Percentiles rank a stretch among this genome's conserved stretches.
Evolutionary conservation across 2,797 vertebrate species (phyloP).

Genomic region (Cynopterus sphinx): DNA sequence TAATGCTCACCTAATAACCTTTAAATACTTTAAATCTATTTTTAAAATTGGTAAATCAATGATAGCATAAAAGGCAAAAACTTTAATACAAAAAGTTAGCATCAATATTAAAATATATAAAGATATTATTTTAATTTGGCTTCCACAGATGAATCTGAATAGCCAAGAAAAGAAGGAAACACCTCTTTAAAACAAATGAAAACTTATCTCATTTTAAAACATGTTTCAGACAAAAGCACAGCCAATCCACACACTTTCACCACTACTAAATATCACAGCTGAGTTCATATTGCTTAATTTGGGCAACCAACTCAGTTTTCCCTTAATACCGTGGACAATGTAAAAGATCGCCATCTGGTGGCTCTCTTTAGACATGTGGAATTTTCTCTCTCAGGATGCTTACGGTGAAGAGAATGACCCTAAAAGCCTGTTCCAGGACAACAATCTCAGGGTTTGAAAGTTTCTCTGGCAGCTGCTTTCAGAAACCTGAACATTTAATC

Average conservation of each 20-base stretch:
- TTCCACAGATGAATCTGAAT: conserved; percentile 8
- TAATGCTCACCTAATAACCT: background rate
- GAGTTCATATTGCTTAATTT: background rate
- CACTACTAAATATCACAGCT: background rate
- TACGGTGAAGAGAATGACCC: background rate
- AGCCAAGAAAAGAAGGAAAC: background rate
- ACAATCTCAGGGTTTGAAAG: background rate
- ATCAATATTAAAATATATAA: background rate
- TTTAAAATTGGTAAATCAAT: background rate
- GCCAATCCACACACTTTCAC: background rate
- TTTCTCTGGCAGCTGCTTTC: background rate
- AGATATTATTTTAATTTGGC: background rate
- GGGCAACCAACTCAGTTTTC: background rate
- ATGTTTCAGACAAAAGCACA: background rate
- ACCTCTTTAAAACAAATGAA: background rate
- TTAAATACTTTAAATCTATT: background rate
- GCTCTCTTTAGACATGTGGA: background rate
- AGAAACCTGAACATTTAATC: background rate
- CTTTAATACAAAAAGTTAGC: background rate
- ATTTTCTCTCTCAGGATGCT: background rate
- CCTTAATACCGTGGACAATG: background rate
- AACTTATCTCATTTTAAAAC: background rate
- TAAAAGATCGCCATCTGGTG: conserved; percentile 52
- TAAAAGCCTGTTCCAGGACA: background rate
- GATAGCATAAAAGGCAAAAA: background rate